Percentiles rank a stretch among this genome's conserved stretches.
Conservation (phyloP, 1,140 invertebrate species). For the Panagrolaimus sp. region DNA sequence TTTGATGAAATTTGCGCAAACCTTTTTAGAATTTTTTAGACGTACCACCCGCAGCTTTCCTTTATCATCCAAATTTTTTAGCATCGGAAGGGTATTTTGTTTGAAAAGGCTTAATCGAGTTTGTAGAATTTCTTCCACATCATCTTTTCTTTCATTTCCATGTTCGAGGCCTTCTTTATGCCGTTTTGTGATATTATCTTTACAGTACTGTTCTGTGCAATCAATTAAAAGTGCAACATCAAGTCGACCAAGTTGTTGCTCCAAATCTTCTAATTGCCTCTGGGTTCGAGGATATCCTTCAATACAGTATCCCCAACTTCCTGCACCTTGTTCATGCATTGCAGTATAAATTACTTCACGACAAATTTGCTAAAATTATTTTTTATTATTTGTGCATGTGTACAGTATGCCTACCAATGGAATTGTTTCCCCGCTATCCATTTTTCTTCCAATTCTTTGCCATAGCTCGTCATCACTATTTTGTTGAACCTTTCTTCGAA, state of each 20-base stretch:
- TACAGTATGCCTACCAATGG: conserved; percentile 38
- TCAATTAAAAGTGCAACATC: conserved; percentile 56
- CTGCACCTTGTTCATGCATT: conserved; percentile 39
- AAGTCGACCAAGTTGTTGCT: conserved; percentile 44
- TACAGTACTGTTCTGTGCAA: conserved; percentile 57
- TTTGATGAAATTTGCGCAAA: conserved; percentile 20
- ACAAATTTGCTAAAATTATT: conserved; percentile 50
- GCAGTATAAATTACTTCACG: conserved; percentile 53
- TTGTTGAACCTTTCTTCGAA: conserved; percentile 49
- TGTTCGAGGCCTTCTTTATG: conserved; percentile 29
- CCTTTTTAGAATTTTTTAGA: conserved; percentile 21
- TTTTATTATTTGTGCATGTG: neutral
- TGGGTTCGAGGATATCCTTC: conserved; percentile 55
- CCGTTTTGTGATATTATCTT: conserved; percentile 39
- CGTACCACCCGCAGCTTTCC: conserved; percentile 56
- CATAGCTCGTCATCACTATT: conserved; percentile 54
- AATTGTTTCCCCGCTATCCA: conserved; percentile 51
- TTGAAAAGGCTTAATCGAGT: conserved; percentile 49
- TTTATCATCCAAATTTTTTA: conserved; percentile 55
- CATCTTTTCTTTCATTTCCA: conserved; percentile 43
- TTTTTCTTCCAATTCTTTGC: conserved; percentile 51
- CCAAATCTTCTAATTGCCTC: conserved; percentile 51
- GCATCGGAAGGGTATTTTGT: conserved; percentile 57
- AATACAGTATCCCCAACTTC: conserved; percentile 55
- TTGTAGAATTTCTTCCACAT: conserved; percentile 43